Percentiles rank a stretch among this genome's conserved stretches.
These are phyloP conservation scores for Halichoerus grypus DNA, from an alignment of 2,113 vertebrate genomes.

Conservation along the genomic window DNA sequence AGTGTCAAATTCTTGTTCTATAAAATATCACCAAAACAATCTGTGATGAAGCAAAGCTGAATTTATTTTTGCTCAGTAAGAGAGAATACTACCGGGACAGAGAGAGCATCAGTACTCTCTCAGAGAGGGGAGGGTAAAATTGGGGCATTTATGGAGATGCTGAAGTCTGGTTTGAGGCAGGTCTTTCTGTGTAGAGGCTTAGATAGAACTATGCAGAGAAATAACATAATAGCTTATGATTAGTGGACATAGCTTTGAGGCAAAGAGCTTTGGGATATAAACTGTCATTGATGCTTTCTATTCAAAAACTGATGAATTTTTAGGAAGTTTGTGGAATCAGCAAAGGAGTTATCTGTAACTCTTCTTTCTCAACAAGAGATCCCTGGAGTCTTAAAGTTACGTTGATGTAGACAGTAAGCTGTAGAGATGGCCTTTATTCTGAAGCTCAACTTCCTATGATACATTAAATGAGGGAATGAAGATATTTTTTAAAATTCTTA, in stretches of 20 bases:
- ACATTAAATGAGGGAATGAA: background rate
- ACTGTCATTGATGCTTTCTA: background rate
- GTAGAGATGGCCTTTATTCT: background rate
- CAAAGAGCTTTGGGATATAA: background rate
- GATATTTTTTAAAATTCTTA: background rate
- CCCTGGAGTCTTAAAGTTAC: background rate
- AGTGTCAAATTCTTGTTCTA: background rate
- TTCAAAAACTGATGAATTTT: background rate
- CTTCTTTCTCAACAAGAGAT: background rate
- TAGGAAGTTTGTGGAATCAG: background rate
- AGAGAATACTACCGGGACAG: background rate
- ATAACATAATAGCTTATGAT: background rate
- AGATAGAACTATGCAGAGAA: background rate
- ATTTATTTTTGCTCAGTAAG: background rate
- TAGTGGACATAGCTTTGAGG: background rate
- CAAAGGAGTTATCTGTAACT: background rate
- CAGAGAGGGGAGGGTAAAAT: background rate
- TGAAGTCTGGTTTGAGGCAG: background rate
- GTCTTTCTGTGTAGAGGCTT: background rate
- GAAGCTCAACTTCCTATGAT: background rate
- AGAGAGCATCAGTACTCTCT: too few species aligned
- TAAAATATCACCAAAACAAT: background rate
- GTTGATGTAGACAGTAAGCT: fast-evolving
- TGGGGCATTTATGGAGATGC: background rate
- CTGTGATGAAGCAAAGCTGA: background rate